Evolutionary conservation across 2,888 invertebrate species (phyloP), one percentile per base, ranked within the genome.

Genomic region (Cerastis rubricosa): DNA sequence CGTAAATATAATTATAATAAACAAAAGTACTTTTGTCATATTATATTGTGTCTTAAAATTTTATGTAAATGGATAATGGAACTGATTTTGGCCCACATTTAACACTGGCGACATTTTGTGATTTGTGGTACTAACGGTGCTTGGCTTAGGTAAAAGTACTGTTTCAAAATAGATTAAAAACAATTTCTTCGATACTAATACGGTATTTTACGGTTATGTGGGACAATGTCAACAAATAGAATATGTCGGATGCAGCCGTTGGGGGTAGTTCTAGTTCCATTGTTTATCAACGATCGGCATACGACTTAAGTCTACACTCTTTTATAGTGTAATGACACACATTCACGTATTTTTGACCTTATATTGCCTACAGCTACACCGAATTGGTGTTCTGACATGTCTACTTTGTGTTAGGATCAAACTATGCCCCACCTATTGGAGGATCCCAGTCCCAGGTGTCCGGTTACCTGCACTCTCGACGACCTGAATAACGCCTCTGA

Each of bases 241-340:
- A 69, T 49, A 45, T 70, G 54, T 79, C 57, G 29, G 19, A 9
- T 49, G 54, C 69, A 69, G 54, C 61, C 49, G 59, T 69, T 68
- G 22, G 40, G 35, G 14, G 43, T 57, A 68, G 61, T 69, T 14
- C 59, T 45, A 67, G 78, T 83, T 71, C 59, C 59, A 68, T 72
- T 83, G 83, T 83, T 54, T 65, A 65, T 57, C 67, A 57, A 25
- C 64, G 35, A 78, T 68, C 43, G 65, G 40, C n/a, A 29, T 35
- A 45, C 45, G 63, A 78, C 83, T 57, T 63, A 35, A 73, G 74
- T 79, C 57, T 65, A 43, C 22, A 80, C 76, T 63, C 81, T 74
- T 74, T 64, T 64, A 64, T 54, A 25, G 11, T 66, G 25, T 66
- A 61, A 80, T 71, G 63, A 49, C 63, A 76, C 43, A 73, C 43